Base-by-base conservation (phyloP, 2,888 invertebrate genomes). In the Pristionchus fissidentatus region DNA sequence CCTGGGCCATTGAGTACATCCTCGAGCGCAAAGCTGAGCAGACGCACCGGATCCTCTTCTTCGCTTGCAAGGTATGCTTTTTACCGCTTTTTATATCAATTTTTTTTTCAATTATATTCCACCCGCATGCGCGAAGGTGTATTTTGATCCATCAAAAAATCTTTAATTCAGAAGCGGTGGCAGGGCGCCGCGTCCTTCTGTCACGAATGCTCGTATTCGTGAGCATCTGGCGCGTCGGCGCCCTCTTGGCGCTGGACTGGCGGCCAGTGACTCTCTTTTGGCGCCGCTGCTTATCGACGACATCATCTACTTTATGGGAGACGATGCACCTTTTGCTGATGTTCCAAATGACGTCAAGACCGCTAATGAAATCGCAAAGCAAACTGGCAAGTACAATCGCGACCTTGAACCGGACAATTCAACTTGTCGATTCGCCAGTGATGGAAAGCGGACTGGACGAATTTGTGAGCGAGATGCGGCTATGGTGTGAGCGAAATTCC, bases 381-480 rank as follows among this genome's bases (percentile, higher is more conserved):
- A 35, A 19, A 4, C 22, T 1, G 26, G 3, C 2, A n/a, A 32
- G 3, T 4, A 35, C 38, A 38, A 62, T 7, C 4, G 22, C 22
- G 19, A 10, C 4, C 35, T 19, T 0, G 62, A 62, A 62, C 62
- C 62, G 19, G 38, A 2, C 32, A 38, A 62, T 32, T 15, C 41
- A n/a, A 70, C 70, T 38, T 41, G 70, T 15, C 8, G 22, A n/a
- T n/a, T 32, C 70, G 70, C 38, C 7, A 70, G 13, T 5, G 1
- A 26, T n/a, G 38, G n/a, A 4, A n/a, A n/a, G 35, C 0, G 4
- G 1, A 38, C 32, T 1, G 29, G n/a, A 41, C 5, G 70, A 32
- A 70, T 70, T 41, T 70, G 70, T 5, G 70, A 41, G 70, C 22
- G 70, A 41, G 70, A 70, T 19, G 62, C 62, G 19, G 62, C 35